phyloP scores from a whole-genome alignment of 2,888 invertebrate species.

The Dermolepida albohirtum region DNA sequence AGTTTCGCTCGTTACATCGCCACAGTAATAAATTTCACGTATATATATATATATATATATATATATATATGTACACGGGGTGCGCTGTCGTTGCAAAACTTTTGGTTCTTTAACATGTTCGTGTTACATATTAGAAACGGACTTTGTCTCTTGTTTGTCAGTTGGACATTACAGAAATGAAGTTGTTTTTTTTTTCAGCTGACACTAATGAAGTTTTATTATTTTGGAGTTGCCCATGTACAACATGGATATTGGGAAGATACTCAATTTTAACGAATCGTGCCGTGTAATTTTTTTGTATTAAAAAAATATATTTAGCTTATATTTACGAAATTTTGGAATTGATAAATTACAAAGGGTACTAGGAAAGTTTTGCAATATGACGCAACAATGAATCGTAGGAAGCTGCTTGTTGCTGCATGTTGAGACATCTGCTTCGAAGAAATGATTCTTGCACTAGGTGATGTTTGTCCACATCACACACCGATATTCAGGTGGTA shows the following conservation, averaged over 20 bases:
- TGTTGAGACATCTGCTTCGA: too few relatives aligned
- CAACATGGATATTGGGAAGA: not conserved
- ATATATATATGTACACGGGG: slow-evolving; percentile 2
- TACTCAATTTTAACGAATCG: too few relatives aligned
- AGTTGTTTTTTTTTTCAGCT: slow-evolving; percentile 7
- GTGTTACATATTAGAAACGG: slow-evolving; percentile 8
- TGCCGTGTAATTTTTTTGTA: too few relatives aligned
- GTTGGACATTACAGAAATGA: slow-evolving; percentile 24
- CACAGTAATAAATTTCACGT: slow-evolving; percentile 49
- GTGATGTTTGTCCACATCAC: too few relatives aligned
- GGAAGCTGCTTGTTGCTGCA: too few relatives aligned
- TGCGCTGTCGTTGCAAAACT: slow-evolving; percentile 26
- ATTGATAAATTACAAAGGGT: too few relatives aligned
- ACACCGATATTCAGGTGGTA: too few relatives aligned
- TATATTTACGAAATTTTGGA: too few relatives aligned
- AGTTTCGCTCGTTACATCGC: slow-evolving; percentile 49
- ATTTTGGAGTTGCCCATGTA: not conserved
- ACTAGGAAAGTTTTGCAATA: too few relatives aligned
- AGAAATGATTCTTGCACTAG: too few relatives aligned
- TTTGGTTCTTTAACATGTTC: slow-evolving; percentile 26
- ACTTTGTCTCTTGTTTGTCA: slow-evolving; percentile 16
- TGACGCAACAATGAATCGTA: too few relatives aligned
- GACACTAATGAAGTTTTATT: slow-evolving; percentile 14
- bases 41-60: slow-evolving; percentile 18
- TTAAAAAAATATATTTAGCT: too few relatives aligned